Base-by-base conservation (phyloP, 2,113 vertebrate species). In the Macroglossus sobrinus region DNA sequence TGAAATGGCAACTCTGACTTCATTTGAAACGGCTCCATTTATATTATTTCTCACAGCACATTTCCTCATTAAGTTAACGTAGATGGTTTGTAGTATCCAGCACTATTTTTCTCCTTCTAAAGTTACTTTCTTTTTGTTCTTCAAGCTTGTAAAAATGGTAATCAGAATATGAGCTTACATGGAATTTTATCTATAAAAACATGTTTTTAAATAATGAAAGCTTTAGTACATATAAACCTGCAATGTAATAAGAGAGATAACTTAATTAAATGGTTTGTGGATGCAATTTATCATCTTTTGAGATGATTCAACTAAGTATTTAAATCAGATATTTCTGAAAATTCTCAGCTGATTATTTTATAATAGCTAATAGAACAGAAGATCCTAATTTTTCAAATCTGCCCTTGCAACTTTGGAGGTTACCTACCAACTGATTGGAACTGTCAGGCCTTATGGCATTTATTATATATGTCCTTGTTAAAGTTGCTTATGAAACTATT, bases 371-470 rank as follows among this genome's bases (percentile, higher is more conserved):
- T 84, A 81, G 88, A 91, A 96, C 71, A 95, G 38, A 95, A 86
- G 22, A 38, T 93, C 89, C 33, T 94, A 95, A 96, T 95, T 89
- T 89, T 76, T 86, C 75, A 82, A 96, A 68, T 26, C 7, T 61
- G 76, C 96, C 96, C 95, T 98, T 98, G 93, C 50, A 97, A 97
- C 89, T 96, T 98, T 98, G 97, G 98, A 98, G 97, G 97, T 98
- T 97, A 92, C 50, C 43, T 94, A 63, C 64, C 55, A 97, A 94
- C 30, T 97, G 95, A 96, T 98, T 98, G 97, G 80, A 97, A 96
- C 61, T 98, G 97, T 97, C 98, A 98, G 96, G 22, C 9, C 38
- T 95, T 93, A 72, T 84, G 85, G 84, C 79, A 33, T 86, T 97
- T 98, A 93, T 97, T 97, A 94, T 94, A 87, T 93, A 97, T 96